phyloP scores from a whole-genome alignment of 1,140 invertebrate genomes.

The Caenorhabditis remanei region DNA sequence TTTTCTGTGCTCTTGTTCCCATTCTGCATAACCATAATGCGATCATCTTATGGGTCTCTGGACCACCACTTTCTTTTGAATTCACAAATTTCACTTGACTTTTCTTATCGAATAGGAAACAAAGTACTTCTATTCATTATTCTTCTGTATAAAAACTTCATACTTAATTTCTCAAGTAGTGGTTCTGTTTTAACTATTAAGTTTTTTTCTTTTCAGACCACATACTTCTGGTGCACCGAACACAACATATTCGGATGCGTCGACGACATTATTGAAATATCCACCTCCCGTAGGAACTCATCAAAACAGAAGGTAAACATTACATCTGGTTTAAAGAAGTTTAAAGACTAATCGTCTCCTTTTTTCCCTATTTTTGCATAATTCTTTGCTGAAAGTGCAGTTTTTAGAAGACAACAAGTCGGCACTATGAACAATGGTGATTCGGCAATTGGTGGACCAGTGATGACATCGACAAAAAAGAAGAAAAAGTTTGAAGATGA shows the following conservation, averaged over 20 bases:
- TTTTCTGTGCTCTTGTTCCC: background rate
- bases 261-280: slow-evolving; percentile 31
- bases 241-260: slow-evolving; percentile 40
- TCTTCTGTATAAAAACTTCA: no score
- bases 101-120: no score
- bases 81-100: background rate
- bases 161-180: background rate
- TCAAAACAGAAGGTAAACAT: slow-evolving; percentile 23
- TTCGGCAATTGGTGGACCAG: background rate
- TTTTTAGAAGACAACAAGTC: slow-evolving; percentile 31
- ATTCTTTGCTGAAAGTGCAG: background rate
- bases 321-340: no score
- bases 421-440: slow-evolving; percentile 51
- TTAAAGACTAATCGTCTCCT: no score
- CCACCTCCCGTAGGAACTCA: background rate
- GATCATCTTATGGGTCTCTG: slow-evolving; percentile 16
- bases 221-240: slow-evolving; percentile 35
- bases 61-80: background rate
- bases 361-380: no score
- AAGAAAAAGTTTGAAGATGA: slow-evolving; percentile 49
- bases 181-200: no score
- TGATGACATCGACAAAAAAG: slow-evolving; percentile 27
- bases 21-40: slow-evolving; percentile 14
- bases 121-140: background rate
- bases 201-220: background rate